Base-by-base conservation (phyloP, 2,113 vertebrate genomes). In the Eptesicus fuscus region DNA sequence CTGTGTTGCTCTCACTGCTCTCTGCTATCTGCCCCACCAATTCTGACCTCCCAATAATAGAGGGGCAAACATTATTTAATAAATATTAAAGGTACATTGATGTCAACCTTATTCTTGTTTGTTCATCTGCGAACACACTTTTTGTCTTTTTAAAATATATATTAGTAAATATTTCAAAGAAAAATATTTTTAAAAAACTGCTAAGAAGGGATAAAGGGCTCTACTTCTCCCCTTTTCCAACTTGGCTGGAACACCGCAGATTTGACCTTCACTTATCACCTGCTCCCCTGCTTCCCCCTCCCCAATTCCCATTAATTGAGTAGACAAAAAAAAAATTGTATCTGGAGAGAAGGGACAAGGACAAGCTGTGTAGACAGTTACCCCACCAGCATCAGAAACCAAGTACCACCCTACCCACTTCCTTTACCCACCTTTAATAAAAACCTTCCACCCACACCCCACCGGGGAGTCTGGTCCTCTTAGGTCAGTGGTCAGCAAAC, bases 121-220 rank as follows among this genome's bases (percentile, higher is more conserved):
- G 2, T 88, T 92, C 10, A 56, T 47, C 18, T 70, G 13, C 20
- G 78, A 90, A 49, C 9, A 59, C 53, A 7, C 0, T 32, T 70
- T 76, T 93, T 83, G 17, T 59, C 9, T 67, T 91, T 83, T 95
- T 76, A 23, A 95, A 83, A 71, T 86, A 53, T 49, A 90, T 88
- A 42, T 73, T 93, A 22, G 22, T 83, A 93, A 91, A 83, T 18
- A 79, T 13, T 70, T 94, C 51, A 84, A 96, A 79, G 65, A 93
- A 80, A 71, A 85, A 49, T 1, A 90, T 79, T 71, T 20, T 69
- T 93, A 94, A 93, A 82, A 56, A 56, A 20, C 53, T 32, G 22
- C 49, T 92, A 11, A 53, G 71, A 94, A 89, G 65, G 5, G 13
- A 90, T 13, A 25, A 90, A 91, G 12, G 22, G 20, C 9, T 18